phyloP scores from a whole-genome alignment of 2,888 invertebrate genomes.

The Erebia epiphron region DNA sequence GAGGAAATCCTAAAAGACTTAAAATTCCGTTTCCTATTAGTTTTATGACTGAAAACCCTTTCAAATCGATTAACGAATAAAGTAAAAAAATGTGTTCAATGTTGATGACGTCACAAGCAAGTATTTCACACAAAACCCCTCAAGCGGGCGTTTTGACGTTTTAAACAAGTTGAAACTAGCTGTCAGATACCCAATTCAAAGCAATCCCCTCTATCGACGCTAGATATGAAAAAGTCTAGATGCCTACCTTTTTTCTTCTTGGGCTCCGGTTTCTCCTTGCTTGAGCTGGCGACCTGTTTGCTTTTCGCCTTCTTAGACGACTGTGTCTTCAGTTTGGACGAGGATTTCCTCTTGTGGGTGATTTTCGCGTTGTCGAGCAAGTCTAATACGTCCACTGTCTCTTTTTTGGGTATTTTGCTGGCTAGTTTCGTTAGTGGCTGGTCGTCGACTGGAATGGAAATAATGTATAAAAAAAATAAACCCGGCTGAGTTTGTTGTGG shows the following conservation, averaged over 20 bases:
- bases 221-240: constrained; percentile 36
- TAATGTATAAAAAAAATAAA: too few relatives aligned
- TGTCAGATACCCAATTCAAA: constrained; percentile 42
- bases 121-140: too few relatives aligned
- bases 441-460: constrained; percentile 65
- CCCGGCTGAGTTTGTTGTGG: too few relatives aligned
- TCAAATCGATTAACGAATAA: too few relatives aligned
- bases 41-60: too few relatives aligned
- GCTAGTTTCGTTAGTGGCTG: constrained; percentile 70
- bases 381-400: constrained; percentile 61
- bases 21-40: too few relatives aligned
- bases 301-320: constrained; percentile 62
- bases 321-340: constrained; percentile 55
- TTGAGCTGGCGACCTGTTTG: constrained; percentile 59
- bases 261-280: constrained; percentile 56
- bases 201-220: constrained; percentile 49
- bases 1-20: too few relatives aligned
- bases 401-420: constrained; percentile 70
- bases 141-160: too few relatives aligned
- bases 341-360: constrained; percentile 64
- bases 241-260: constrained; percentile 79
- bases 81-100: too few relatives aligned
- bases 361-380: constrained; percentile 61
- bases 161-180: too few relatives aligned
- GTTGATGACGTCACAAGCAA: too few relatives aligned